These are phyloP conservation scores for Apostichopus japonicus DNA, from an alignment of 35 echinoderm and acorn worm genomes.

Conservation along the genomic window DNA sequence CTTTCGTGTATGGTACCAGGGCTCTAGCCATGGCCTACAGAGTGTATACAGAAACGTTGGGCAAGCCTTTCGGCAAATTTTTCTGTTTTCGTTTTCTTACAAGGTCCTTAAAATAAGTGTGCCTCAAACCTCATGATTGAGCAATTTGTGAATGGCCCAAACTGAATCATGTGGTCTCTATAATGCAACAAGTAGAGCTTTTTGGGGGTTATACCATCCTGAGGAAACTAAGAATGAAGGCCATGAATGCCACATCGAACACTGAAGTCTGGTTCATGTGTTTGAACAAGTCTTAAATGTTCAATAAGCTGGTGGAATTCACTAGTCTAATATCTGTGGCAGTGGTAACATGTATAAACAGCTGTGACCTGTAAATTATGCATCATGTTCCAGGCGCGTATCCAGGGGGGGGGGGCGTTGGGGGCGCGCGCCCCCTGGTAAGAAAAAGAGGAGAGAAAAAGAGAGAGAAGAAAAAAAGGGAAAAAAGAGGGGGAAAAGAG, in stretches of 20 bases:
- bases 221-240: not conserved
- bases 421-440: too few species aligned
- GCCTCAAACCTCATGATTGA: constrained; percentile 28
- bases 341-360: constrained; percentile 37
- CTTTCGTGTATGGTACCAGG: too few species aligned
- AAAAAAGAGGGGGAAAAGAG: too few species aligned
- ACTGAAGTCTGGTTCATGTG: constrained; percentile 30
- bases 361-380: constrained; percentile 33
- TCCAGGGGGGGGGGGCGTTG: too few species aligned
- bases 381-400: too few species aligned
- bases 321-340: constrained; percentile 19
- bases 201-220: not conserved
- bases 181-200: constrained; percentile 36
- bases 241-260: constrained; percentile 3
- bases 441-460: too few species aligned
- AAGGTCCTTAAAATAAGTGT: constrained; percentile 34
- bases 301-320: constrained; percentile 1
- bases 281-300: constrained; percentile 37
- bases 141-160: constrained; percentile 28
- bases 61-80: not conserved
- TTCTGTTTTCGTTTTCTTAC: constrained; percentile 13
- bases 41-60: not conserved
- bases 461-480: too few species aligned
- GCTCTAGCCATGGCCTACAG: too few species aligned
- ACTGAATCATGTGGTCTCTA: not conserved